phyloP scores from a whole-genome alignment of 2,888 invertebrate genomes.

The Scaptomyza reducta region DNA sequence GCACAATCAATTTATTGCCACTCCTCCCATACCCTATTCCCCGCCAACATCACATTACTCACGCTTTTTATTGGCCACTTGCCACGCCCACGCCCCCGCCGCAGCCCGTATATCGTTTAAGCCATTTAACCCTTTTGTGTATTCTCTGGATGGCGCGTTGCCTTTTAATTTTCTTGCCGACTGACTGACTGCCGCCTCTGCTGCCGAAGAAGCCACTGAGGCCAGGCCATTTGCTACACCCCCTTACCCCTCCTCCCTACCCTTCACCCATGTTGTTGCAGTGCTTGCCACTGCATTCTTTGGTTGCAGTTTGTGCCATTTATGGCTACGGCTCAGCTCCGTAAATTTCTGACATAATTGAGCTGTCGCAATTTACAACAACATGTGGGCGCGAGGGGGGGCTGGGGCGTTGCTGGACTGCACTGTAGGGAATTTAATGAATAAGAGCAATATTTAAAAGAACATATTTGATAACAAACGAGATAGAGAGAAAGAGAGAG shows the following conservation, averaged over 20 bases:
- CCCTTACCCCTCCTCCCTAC: neutral
- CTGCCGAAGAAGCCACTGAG: neutral
- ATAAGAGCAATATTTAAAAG: conserved; percentile 7
- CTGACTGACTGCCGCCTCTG: conserved; percentile 16
- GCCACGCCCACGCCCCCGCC: conserved; percentile 35
- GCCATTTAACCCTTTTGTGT: conserved; percentile 77
- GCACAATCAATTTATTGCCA: conserved; percentile 58
- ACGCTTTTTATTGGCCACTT: conserved; percentile 72
- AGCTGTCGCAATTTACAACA: conserved; percentile 67
- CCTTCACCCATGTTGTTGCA: neutral
- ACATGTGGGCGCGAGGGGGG: conserved; percentile 28
- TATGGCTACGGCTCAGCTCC: conserved; percentile 42
- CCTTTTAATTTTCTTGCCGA: conserved; percentile 67
- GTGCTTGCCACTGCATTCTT: conserved; percentile 36
- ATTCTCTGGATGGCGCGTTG: conserved; percentile 51
- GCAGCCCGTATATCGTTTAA: conserved; percentile 45
- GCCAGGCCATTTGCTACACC: neutral
- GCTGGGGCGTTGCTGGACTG: neutral
- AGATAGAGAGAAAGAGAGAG: neutral
- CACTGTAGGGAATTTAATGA: conserved; percentile 39
- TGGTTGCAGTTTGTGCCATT: conserved; percentile 47
- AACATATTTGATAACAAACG: conserved; percentile 4
- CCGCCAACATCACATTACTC: conserved; percentile 59
- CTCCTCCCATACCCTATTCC: neutral
- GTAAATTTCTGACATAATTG: conserved; percentile 71